These are phyloP conservation scores for Aplysia californica DNA, from an alignment of 1,140 invertebrate species.

Conservation along the genomic window DNA sequence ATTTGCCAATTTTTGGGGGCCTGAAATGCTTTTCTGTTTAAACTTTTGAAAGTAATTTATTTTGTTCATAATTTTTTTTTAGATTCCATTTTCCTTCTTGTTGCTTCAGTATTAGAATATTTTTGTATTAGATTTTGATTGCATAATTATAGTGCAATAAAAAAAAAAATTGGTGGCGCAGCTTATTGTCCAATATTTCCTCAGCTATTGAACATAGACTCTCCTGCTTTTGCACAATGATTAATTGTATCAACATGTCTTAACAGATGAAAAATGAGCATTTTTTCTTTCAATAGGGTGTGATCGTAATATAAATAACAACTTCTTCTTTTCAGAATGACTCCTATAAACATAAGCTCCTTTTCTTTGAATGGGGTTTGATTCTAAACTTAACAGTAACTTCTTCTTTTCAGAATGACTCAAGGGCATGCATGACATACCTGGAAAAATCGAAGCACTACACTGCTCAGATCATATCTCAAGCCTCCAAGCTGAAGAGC, in stretches of 20 bases:
- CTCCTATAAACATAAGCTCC: background rate
- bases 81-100: too few relatives aligned
- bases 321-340: background rate
- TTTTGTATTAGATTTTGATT: too few relatives aligned
- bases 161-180: too few relatives aligned
- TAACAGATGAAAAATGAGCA: background rate
- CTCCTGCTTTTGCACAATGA: too few relatives aligned
- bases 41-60: too few relatives aligned
- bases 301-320: background rate
- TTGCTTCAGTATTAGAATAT: too few relatives aligned
- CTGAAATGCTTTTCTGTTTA: too few relatives aligned
- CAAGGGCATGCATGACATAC: slow-evolving; percentile 6
- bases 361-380: background rate
- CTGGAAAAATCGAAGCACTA: slow-evolving; percentile 17
- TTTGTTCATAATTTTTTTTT: too few relatives aligned
- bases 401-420: background rate
- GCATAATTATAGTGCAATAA: too few relatives aligned
- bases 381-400: background rate
- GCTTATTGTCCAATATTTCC: too few relatives aligned
- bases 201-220: too few relatives aligned
- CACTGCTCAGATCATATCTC: slow-evolving; percentile 11
- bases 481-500: slow-evolving; percentile 3
- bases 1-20: too few relatives aligned
- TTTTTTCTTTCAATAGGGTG: background rate
- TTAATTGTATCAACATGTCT: background rate